Conservation (phyloP, 2,113 vertebrate species). For the Calidris pugnax region DNA sequence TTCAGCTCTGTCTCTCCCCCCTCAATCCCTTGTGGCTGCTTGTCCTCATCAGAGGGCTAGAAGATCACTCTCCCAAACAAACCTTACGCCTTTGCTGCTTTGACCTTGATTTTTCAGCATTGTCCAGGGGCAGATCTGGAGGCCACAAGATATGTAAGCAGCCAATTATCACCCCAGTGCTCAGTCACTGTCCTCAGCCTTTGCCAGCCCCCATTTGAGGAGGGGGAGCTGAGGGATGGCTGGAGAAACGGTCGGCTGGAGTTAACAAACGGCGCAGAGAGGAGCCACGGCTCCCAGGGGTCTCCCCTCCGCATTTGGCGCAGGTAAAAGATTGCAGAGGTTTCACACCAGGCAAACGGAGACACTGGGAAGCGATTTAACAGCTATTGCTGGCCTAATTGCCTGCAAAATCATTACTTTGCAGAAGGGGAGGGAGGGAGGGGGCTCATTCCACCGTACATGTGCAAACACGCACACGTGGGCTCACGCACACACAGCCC, state of each 20-base stretch:
- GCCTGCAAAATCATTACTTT: conserved; percentile 47
- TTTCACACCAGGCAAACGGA: conserved; percentile 3
- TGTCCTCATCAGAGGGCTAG: background rate
- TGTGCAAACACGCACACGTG: background rate
- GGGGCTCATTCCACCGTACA: fast-evolving
- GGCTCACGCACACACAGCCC: background rate
- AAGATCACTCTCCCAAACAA: conserved; percentile 5
- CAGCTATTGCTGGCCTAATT: conserved; percentile 49
- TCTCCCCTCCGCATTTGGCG: background rate
- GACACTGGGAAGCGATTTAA: conserved; percentile 18
- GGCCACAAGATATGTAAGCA: conserved; percentile 8
- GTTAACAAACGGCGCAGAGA: conserved; percentile 20
- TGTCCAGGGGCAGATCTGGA: background rate
- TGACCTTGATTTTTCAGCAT: conserved; percentile 30
- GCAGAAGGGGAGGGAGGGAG: background rate
- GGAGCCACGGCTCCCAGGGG: conserved; percentile 17
- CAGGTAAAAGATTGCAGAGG: conserved; percentile 42
- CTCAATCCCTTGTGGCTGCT: background rate
- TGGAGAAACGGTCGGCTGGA: background rate
- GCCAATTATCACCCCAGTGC: conserved; percentile 50
- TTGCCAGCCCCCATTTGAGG: conserved; percentile 36
- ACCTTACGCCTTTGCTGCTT: background rate
- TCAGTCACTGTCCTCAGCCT: conserved; percentile 10
- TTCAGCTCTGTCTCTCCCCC: background rate
- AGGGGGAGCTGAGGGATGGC: background rate